phyloP scores from a whole-genome alignment of 92 coral and sea anemone genomes.

The Parazoanthus atlanticus region DNA sequence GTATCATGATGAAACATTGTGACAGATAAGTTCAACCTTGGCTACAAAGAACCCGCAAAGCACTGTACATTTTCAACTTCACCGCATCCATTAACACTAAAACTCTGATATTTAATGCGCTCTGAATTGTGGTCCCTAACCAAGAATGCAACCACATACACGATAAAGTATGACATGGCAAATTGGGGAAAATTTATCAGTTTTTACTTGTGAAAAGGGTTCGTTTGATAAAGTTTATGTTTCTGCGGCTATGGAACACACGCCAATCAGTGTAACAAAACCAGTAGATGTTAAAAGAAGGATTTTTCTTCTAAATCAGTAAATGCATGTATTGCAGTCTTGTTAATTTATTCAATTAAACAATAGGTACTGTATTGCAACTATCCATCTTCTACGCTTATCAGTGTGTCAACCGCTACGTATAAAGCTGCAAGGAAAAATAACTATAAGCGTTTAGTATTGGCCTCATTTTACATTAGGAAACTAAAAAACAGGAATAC shows the following conservation, averaged over 20 bases:
- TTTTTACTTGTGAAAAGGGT: background rate
- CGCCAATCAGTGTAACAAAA: background rate
- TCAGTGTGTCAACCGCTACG: too few species aligned
- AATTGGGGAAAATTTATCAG: background rate
- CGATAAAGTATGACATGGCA: background rate
- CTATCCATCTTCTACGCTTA: too few species aligned
- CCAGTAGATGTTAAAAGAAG: too few species aligned
- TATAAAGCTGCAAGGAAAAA: too few species aligned
- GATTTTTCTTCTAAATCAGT: too few species aligned
- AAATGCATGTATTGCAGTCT: too few species aligned
- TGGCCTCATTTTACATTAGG: too few species aligned
- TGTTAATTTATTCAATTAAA: too few species aligned
- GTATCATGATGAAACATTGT: constrained; percentile 25
- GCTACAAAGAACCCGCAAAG: constrained; percentile 1
- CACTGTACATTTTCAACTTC: background rate
- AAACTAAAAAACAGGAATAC: too few species aligned
- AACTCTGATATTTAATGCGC: too few species aligned
- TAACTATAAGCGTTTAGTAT: too few species aligned
- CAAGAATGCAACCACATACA: background rate
- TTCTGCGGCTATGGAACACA: background rate
- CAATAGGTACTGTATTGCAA: too few species aligned
- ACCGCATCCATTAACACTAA: background rate
- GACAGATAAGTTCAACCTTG: constrained; percentile 1
- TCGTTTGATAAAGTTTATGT: background rate
- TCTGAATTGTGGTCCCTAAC: background rate